These are phyloP conservation scores for Vollenhovia emeryi DNA, from an alignment of 1,140 invertebrate species.

Conservation along the genomic window DNA sequence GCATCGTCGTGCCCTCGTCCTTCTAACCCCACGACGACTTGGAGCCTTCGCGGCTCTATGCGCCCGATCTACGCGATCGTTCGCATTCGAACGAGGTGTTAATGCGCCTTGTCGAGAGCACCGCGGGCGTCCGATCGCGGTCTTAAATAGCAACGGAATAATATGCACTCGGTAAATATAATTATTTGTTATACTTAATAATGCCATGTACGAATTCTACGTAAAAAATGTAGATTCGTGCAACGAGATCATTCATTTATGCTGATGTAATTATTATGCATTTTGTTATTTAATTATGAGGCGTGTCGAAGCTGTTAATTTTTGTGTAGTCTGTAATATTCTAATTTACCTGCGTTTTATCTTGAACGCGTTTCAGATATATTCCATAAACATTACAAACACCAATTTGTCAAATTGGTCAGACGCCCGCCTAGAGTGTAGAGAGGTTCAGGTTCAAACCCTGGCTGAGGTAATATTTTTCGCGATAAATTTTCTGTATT, in stretches of 20 bases:
- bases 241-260: neutral
- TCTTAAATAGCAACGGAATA: conserved; percentile 8
- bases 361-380: neutral
- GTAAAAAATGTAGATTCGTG: neutral
- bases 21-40: conserved; percentile 56
- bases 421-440: too few relatives aligned
- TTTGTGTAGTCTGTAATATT: neutral
- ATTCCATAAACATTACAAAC: too few relatives aligned
- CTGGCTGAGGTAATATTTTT: too few relatives aligned
- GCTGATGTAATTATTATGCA: neutral
- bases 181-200: neutral
- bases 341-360: neutral
- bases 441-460: too few relatives aligned
- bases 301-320: neutral
- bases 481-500: too few relatives aligned
- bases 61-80: conserved; percentile 47
- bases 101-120: conserved; percentile 37
- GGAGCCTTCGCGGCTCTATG: conserved; percentile 44
- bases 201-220: neutral
- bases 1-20: neutral
- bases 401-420: too few relatives aligned
- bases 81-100: conserved; percentile 50
- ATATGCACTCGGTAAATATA: neutral
- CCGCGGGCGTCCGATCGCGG: conserved; percentile 26
- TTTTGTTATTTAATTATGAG: neutral